phyloP scores from a whole-genome alignment of 2,113 vertebrate genomes.

The Scomber japonicus region DNA sequence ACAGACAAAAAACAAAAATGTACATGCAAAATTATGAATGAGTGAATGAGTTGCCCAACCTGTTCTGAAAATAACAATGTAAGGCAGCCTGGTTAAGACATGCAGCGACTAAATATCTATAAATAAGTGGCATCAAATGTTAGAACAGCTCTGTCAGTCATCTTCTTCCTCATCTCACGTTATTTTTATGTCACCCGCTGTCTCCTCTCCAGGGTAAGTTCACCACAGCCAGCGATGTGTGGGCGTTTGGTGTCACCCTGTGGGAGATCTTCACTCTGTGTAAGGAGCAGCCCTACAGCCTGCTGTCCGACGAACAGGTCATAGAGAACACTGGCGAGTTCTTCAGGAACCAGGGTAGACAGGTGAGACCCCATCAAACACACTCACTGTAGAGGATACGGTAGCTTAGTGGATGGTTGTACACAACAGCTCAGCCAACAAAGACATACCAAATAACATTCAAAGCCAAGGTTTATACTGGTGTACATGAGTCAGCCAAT shows the following conservation, averaged over 20 bases:
- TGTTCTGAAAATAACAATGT: too few relatives aligned
- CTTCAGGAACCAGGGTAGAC: conserved; percentile 91
- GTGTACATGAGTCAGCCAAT: too few relatives aligned
- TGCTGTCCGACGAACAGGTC: conserved; percentile 90
- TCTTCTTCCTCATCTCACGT: not conserved
- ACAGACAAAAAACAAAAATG: too few relatives aligned
- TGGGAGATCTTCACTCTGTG: conserved; percentile 92
- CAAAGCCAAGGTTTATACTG: too few relatives aligned
- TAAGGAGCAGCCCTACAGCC: conserved; percentile 90
- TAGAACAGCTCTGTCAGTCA: not conserved
- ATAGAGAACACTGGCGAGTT: conserved; percentile 92
- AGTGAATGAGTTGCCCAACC: too few relatives aligned
- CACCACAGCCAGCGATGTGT: conserved; percentile 89
- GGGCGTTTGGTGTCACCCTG: conserved; percentile 90
- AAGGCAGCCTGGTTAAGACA: too few relatives aligned
- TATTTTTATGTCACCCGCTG: not conserved
- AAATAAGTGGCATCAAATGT: too few relatives aligned
- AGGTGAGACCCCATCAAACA: conserved; percentile 73
- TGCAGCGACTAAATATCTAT: too few relatives aligned
- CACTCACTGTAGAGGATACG: not conserved
- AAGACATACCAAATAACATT: too few relatives aligned
- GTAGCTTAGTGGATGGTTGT: too few relatives aligned
- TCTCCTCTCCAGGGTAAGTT: conserved; percentile 86
- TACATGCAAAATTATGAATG: too few relatives aligned
- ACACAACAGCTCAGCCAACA: too few relatives aligned